A percentile compares a stretch with the other conserved stretches of the same genome.
phyloP scores from a whole-genome alignment of 2,888 invertebrate species.

The Pantelozetes paolii region DNA sequence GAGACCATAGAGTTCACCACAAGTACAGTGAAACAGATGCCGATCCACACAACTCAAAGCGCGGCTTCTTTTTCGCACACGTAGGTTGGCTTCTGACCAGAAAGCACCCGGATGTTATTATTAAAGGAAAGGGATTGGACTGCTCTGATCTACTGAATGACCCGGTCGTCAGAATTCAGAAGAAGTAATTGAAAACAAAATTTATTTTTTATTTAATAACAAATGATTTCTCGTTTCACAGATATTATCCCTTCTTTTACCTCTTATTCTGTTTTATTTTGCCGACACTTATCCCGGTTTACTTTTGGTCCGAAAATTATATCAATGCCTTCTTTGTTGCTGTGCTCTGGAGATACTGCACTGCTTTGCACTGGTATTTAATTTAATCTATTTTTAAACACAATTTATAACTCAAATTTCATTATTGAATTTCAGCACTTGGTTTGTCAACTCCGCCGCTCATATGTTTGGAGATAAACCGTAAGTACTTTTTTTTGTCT shows the following conservation, averaged over 20 bases:
- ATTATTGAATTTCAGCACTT: constrained; percentile 58
- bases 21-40: constrained; percentile 51
- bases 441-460: constrained; percentile 89
- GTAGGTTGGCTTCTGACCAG: constrained; percentile 45
- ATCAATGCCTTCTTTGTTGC: constrained; percentile 74
- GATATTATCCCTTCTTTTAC: constrained; percentile 53
- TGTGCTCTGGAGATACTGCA: constrained; percentile 73
- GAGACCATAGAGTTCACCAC: constrained; percentile 54
- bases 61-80: constrained; percentile 46
- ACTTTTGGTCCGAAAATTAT: constrained; percentile 75
- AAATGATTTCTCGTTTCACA: not conserved
- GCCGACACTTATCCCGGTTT: constrained; percentile 70
- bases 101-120: constrained; percentile 44
- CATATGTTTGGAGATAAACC: constrained; percentile 89
- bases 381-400: not conserved
- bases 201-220: not conserved
- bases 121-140: constrained; percentile 43
- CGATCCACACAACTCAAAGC: constrained; percentile 45
- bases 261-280: constrained; percentile 54
- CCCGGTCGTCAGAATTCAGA: constrained; percentile 44
- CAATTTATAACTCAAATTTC: not conserved
- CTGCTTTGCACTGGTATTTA: constrained; percentile 68
- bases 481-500: constrained; percentile 48
- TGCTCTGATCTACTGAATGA: constrained; percentile 43
- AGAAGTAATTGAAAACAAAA: constrained; percentile 53